Evolutionary conservation across 2,888 invertebrate genomes (phyloP).

Genomic region (Phortica okadai): DNA sequence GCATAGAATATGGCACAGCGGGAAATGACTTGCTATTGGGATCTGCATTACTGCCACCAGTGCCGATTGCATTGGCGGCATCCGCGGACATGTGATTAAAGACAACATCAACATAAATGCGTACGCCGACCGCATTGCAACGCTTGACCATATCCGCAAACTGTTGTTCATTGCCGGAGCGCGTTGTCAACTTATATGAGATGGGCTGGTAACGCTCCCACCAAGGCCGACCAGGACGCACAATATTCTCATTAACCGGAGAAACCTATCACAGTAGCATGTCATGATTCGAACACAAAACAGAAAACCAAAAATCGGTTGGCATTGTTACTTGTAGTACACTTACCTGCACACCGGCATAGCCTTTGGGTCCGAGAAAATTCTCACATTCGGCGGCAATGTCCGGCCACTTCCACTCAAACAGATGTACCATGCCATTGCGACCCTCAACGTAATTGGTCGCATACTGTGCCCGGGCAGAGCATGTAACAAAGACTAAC

Average conservation of each 20-base stretch:
- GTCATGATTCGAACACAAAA: not conserved
- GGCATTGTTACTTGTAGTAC: not conserved
- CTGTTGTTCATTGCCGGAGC: constrained; percentile 84
- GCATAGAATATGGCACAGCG: constrained; percentile 80
- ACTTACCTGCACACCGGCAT: constrained; percentile 83
- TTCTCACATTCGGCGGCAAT: constrained; percentile 87
- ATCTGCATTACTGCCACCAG: constrained; percentile 79
- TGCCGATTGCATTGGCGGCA: constrained; percentile 75
- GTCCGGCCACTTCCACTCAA: constrained; percentile 89
- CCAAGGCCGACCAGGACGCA: constrained; percentile 83
- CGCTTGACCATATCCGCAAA: constrained; percentile 85
- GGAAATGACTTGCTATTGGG: constrained; percentile 17
- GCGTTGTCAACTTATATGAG: constrained; percentile 83
- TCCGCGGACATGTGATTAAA: constrained; percentile 88
- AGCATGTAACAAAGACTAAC: not conserved
- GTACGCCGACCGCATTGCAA: constrained; percentile 86
- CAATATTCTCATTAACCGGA: constrained; percentile 83
- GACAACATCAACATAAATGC: constrained; percentile 88
- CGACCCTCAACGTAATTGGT: constrained; percentile 74
- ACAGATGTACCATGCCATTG: constrained; percentile 83
- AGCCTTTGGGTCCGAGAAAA: constrained; percentile 85
- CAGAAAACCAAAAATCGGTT: not conserved
- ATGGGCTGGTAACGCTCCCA: constrained; percentile 91
- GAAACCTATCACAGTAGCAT: constrained; percentile 76
- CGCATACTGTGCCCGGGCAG: constrained; percentile 10